Evolutionary conservation across 2,888 invertebrate genomes (phyloP).

Genomic region (Bembecia ichneumoniformis): DNA sequence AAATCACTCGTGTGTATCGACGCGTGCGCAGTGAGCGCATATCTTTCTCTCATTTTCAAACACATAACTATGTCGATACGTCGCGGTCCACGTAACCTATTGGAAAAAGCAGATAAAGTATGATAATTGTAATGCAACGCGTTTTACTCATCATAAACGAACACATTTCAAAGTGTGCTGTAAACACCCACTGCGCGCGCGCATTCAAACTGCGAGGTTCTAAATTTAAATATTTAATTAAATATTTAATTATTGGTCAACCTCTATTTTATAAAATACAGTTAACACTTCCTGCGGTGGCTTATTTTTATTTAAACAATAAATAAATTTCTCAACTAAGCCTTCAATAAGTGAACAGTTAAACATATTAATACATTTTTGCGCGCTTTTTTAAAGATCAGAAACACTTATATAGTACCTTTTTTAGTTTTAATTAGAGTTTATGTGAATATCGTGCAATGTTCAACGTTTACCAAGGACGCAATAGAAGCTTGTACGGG

Average conservation of each 20-base stretch:
- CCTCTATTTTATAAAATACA: constrained; percentile 19
- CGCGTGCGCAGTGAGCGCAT: constrained; percentile 33
- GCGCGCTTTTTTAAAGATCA: constrained; percentile 16
- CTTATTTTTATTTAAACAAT: constrained; percentile 61
- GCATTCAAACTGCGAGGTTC: constrained; percentile 27
- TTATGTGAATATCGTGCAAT: constrained; percentile 19
- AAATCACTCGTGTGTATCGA: constrained; percentile 51
- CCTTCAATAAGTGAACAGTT: constrained; percentile 15
- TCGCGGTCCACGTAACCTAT: constrained; percentile 60
- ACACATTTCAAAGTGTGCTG: constrained; percentile 40
- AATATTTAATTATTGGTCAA: constrained; percentile 52
- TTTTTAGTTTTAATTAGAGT: constrained; percentile 14
- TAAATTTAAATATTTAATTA: constrained; percentile 47
- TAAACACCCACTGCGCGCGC: constrained; percentile 31
- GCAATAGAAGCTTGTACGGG: constrained; percentile 52
- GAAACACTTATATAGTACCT: constrained; percentile 8
- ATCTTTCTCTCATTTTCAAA: constrained; percentile 6
- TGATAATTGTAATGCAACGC: constrained; percentile 58
- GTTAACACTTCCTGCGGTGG: constrained; percentile 25
- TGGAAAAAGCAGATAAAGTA: constrained; percentile 68
- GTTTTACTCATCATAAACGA: constrained; percentile 27
- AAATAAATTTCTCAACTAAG: constrained; percentile 32
- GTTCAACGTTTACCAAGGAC: constrained; percentile 47
- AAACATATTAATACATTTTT: constrained; percentile 7
- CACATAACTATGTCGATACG: constrained; percentile 51